A percentile compares a stretch with the other conserved stretches of the same genome.
Evolutionary conservation across 2,797 vertebrate genomes (phyloP).

Genomic region (Lates japonicus): DNA sequence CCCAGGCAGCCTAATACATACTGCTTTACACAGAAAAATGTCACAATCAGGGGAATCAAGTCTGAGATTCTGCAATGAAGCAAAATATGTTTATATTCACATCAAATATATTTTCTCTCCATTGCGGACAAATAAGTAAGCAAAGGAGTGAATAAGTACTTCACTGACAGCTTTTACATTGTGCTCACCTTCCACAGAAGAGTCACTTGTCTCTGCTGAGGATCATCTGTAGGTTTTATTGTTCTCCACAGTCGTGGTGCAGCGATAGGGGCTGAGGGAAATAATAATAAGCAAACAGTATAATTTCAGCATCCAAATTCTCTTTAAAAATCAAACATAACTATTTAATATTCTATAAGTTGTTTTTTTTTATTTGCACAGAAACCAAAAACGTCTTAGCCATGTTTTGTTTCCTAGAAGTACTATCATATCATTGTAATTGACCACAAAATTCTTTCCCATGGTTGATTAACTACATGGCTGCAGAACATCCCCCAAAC

Average conservation of each 20-base stretch:
- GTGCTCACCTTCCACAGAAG: not conserved
- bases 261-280: not conserved
- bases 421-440: no score
- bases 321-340: no score
- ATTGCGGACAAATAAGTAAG: not conserved
- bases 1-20: no score
- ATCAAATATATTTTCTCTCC: no score
- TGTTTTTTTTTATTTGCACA: no score
- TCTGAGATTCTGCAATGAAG: no score
- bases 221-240: not conserved
- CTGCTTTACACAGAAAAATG: no score
- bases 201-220: conserved; percentile 13
- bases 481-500: not conserved
- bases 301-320: no score
- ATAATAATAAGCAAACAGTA: not conserved
- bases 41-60: no score
- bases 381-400: not conserved
- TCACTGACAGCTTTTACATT: not conserved
- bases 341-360: no score
- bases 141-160: not conserved
- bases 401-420: not conserved
- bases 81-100: no score
- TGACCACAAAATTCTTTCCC: not conserved
- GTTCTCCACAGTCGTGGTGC: conserved; percentile 53
- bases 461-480: not conserved